Evolutionary conservation across 2,797 vertebrate genomes (phyloP), one percentile per base, ranked within the genome.

Genomic region (Heliangelus exortis): DNA sequence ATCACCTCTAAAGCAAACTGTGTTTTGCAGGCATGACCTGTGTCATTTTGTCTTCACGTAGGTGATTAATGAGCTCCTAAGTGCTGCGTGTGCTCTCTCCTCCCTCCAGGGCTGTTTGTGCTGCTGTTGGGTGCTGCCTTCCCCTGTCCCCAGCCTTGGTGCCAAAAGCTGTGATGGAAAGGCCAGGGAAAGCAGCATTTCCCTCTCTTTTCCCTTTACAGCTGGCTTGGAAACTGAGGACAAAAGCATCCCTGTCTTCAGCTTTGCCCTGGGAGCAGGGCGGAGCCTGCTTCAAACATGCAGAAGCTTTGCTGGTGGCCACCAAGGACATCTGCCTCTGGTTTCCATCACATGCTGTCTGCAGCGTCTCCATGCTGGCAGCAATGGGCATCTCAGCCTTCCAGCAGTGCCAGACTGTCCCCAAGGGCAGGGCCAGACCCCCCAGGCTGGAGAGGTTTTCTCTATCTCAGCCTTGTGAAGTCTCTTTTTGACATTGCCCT

Each of bases 321-420:
- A 3, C 62, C 0, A 4, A 36, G 15, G n/a, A 48, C 22, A 2
- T 1, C 53, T 15, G 67, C 28, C 41, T 3, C 5, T 0, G 0
- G 3, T 22, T 29, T 33, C 12, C 48, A 8, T 73, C 50, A 48
- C 2, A 3, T 15, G 63, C 62, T 20, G 34, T 7, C 59, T 4
- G n/a, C 67, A 51, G 39, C 75, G 6, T 6, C 41, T 18, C 80
- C 0, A 4, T 10, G 74, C 34, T 2, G 22, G 28, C 67, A 69
- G 50, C 50, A 7, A 6, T 0, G 4, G 43, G 51, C 34, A 16
- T 7, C n/a, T 11, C 1, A 1, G 67, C 67, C n/a, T 9, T 4
- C 26, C 2, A 11, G 22, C 55, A 62, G 41, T n/a, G 75, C 53
- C 55, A 73, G 36, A 12, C n/a, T 29, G 67, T 8, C 41, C 69